phyloP scores from a whole-genome alignment of 53 echinoderm and acorn worm species.

The Astropecten irregularis region DNA sequence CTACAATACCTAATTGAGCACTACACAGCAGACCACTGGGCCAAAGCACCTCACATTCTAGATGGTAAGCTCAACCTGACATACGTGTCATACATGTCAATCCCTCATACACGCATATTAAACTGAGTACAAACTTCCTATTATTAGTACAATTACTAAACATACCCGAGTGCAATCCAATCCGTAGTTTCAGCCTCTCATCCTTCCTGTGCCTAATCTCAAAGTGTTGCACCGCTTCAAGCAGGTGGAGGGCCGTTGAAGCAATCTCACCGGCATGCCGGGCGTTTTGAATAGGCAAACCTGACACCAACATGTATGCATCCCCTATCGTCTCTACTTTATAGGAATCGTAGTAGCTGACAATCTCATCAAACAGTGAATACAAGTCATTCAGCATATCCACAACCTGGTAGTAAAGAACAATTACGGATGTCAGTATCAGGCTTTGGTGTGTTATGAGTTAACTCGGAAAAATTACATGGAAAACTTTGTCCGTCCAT shows the following conservation, averaged over 20 bases:
- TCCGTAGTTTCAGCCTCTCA: slow-evolving; percentile 83
- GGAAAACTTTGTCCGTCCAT: too few species aligned
- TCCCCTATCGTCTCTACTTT: slow-evolving; percentile 99
- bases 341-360: slow-evolving; percentile 95
- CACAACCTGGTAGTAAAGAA: slow-evolving; percentile 77
- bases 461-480: too few species aligned
- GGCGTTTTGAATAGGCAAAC: slow-evolving; percentile 79
- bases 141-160: too few species aligned
- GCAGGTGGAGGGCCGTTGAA: slow-evolving; percentile 86
- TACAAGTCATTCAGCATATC: slow-evolving; percentile 98
- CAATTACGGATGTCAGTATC: too few species aligned
- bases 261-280: slow-evolving; percentile 93
- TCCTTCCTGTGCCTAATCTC: slow-evolving; percentile 86
- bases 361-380: slow-evolving; percentile 94
- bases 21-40: too few species aligned
- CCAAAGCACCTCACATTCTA: too few species aligned
- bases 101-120: too few species aligned
- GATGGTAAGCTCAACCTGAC: too few species aligned
- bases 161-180: slow-evolving; percentile 95
- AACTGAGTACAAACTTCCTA: too few species aligned
- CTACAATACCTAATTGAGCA: too few species aligned
- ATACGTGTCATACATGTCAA: too few species aligned
- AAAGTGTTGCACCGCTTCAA: slow-evolving; percentile 88
- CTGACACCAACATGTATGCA: slow-evolving; percentile 99
- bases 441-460: too few species aligned